These are phyloP conservation scores for Glaucopsyche alexis DNA, from an alignment of 2,888 invertebrate species.

Conservation along the genomic window DNA sequence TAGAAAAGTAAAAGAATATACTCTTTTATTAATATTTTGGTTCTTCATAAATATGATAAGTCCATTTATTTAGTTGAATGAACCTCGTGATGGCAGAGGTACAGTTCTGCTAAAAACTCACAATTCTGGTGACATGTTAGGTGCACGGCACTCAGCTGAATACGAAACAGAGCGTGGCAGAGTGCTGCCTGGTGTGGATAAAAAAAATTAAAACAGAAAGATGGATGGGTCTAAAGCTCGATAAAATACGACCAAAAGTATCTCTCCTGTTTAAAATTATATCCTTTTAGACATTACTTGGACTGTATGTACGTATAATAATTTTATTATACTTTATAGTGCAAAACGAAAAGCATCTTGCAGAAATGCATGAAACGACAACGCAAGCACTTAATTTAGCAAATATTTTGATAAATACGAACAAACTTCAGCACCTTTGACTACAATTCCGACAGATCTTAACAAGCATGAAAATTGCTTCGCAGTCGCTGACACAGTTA, in stretches of 20 bases:
- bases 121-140: background rate
- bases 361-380: background rate
- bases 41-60: no score
- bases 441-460: background rate
- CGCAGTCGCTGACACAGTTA: background rate
- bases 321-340: no score
- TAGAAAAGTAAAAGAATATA: no score
- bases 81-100: background rate
- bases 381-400: background rate
- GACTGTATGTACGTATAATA: no score
- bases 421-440: background rate
- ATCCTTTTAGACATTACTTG: no score
- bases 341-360: background rate
- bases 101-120: background rate
- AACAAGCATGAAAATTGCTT: background rate
- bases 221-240: no score
- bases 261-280: no score
- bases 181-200: background rate
- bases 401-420: background rate
- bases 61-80: background rate
- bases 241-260: no score
- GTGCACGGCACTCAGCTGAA: background rate
- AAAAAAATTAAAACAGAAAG: no score
- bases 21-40: no score
- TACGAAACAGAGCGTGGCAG: background rate